Base-by-base conservation (phyloP, 92 coral and sea anemone species). In the Bergia sp. region DNA sequence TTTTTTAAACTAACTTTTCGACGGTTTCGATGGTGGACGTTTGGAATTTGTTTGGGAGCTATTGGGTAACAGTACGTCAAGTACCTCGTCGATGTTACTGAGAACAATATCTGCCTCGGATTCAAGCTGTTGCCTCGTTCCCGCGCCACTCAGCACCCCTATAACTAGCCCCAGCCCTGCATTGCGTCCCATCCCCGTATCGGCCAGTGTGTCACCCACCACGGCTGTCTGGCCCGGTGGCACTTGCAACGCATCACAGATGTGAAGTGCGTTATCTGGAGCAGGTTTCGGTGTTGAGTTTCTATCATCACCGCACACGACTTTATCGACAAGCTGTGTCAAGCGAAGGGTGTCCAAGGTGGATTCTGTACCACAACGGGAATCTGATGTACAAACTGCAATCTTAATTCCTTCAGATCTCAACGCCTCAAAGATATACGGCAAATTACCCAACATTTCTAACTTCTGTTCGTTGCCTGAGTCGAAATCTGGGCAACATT, bases 301-400 rank as follows among this genome's bases (percentile, higher is more conserved):
- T 82, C 73, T 76, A 74, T 96, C 99, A 90, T 96, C 98, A 2
- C 97, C 96, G 80, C 99, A 96, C 42, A 95, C 96, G 43, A 96
- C 88, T 73, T 86, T 92, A 58, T 96, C 98, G 55, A 96, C 85
- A 89, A 95, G 67, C 55, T 92, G 83, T 66, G 91, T 87, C 1
- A 96, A 91, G 47, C 92, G 94, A 40, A 96, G 94, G 74, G 89
- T 92, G 20, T 93, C 94, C 55, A 96, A 86, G 13, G 99, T 95
- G 0, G 98, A 92, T 91, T 95, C 93, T 65, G 99, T 96, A 18
- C 99, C 98, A 16, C 85, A 86, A 16, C 98, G 90, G 71, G 95
- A 92, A 91, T 96, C 99, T 79, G 94, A 89, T 21, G 99, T 96
- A 50, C 99, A 96, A n/a, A 96, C 88, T 0, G 99, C 99, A 4